Evolutionary conservation across 2,888 invertebrate species (phyloP).

Genomic region (Escarpia spicata): DNA sequence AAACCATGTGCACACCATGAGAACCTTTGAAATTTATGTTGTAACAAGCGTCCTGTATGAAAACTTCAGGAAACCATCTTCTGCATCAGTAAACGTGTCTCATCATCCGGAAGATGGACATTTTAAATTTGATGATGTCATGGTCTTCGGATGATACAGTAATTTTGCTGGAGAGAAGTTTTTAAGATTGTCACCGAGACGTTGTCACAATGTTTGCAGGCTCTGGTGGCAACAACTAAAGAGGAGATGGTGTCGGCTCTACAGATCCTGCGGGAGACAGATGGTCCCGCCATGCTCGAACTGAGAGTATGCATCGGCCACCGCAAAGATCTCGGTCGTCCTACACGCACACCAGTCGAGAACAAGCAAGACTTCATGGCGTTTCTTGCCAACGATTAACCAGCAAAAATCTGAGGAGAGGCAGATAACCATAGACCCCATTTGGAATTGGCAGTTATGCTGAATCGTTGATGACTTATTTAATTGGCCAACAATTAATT

Average conservation of each 20-base stretch:
- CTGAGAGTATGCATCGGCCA: slow-evolving; percentile 62
- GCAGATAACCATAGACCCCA: not conserved
- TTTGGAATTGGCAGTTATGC: not conserved
- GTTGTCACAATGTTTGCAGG: slow-evolving; percentile 38
- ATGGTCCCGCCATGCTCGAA: slow-evolving; percentile 65
- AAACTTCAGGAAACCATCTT: too few species aligned
- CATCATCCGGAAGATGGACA: too few species aligned
- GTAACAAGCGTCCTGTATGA: too few species aligned
- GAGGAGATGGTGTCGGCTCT: slow-evolving; percentile 59
- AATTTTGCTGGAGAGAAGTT: not conserved
- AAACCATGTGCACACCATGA: too few species aligned
- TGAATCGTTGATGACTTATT: not conserved
- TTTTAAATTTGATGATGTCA: too few species aligned
- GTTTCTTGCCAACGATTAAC: slow-evolving; percentile 55
- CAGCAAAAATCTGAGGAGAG: not conserved
- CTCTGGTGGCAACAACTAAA: slow-evolving; percentile 53
- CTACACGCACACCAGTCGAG: slow-evolving; percentile 65
- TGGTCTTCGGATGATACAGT: too few species aligned
- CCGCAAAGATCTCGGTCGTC: slow-evolving; percentile 64
- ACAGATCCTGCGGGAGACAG: slow-evolving; percentile 45
- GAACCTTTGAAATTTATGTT: too few species aligned
- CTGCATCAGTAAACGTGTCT: too few species aligned
- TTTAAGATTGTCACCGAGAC: not conserved
- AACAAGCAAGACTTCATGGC: slow-evolving; percentile 67
- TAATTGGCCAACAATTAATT: not conserved